Percentiles rank a stretch among this genome's conserved stretches.
Evolutionary conservation across 2,113 vertebrate species (phyloP).

Genomic region (Piaya cayana): DNA sequence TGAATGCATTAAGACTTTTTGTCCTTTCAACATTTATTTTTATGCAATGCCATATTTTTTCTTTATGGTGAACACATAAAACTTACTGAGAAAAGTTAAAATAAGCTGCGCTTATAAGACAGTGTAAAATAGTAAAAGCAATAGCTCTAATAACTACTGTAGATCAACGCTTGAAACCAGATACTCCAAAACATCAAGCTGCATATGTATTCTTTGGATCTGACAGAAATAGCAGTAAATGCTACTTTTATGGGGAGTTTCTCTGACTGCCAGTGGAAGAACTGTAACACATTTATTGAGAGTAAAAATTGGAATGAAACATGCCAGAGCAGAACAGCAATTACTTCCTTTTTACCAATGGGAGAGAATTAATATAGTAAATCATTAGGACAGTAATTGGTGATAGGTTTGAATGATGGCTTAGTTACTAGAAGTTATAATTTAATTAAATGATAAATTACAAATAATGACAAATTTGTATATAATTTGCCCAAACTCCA

Average conservation of each 20-base stretch:
- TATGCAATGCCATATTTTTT: conserved; percentile 42
- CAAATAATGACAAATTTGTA: neutral
- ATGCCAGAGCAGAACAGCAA: conserved; percentile 50
- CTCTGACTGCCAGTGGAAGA: conserved; percentile 57
- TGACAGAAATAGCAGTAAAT: conserved; percentile 66
- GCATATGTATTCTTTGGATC: conserved; percentile 73
- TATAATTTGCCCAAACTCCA: neutral
- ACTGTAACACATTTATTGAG: conserved; percentile 68
- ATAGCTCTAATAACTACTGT: conserved; percentile 62
- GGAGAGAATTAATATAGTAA: conserved; percentile 63
- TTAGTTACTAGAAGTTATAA: conserved; percentile 50
- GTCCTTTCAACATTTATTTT: conserved; percentile 41
- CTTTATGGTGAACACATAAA: conserved; percentile 19
- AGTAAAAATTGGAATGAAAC: conserved; percentile 61
- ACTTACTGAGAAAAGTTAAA: conserved; percentile 50
- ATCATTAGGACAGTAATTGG: conserved; percentile 57
- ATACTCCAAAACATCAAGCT: conserved; percentile 66
- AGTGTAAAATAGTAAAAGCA: conserved; percentile 55
- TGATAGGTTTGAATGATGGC: neutral
- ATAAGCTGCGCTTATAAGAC: conserved; percentile 34
- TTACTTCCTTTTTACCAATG: conserved; percentile 52
- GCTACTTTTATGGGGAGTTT: conserved; percentile 68
- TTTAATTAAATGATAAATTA: conserved; percentile 45
- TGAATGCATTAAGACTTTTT: neutral
- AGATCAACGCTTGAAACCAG: conserved; percentile 67